A percentile compares a stretch with the other conserved stretches of the same genome.
Evolutionary conservation across 2,113 vertebrate genomes (phyloP).

Genomic region (Microtus oregoni): DNA sequence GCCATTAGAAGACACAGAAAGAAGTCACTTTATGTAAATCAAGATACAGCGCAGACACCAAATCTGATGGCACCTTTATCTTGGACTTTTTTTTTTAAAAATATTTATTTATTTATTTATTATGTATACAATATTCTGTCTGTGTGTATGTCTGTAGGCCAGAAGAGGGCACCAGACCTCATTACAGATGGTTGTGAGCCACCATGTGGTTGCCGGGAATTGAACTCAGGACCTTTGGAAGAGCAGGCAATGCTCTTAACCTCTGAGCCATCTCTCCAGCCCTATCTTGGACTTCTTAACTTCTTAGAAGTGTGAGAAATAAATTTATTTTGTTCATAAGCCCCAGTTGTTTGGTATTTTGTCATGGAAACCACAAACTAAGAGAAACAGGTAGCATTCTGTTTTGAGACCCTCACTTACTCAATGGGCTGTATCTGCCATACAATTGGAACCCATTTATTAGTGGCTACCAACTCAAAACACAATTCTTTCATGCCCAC

Average conservation of each 20-base stretch:
- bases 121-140: too few species aligned
- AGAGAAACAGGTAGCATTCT: background rate
- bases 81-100: too few species aligned
- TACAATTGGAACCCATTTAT: conserved; percentile 32
- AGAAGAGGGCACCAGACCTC: too few species aligned
- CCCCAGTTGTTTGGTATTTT: background rate
- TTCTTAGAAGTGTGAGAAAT: background rate
- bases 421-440: background rate
- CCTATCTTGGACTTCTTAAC: background rate
- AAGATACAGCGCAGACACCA: background rate
- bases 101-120: too few species aligned
- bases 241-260: too few species aligned
- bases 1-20: background rate
- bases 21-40: background rate
- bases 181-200: too few species aligned
- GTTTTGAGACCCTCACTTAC: conserved; percentile 20
- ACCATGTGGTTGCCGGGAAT: too few species aligned
- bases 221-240: too few species aligned
- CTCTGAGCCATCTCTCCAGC: too few species aligned
- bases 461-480: conserved; percentile 44
- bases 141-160: too few species aligned
- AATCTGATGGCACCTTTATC: background rate
- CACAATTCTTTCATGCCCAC: background rate
- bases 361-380: background rate
- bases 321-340: background rate